phyloP scores from a whole-genome alignment of 2,888 invertebrate genomes.

The Lamellibrachia satsuma region DNA sequence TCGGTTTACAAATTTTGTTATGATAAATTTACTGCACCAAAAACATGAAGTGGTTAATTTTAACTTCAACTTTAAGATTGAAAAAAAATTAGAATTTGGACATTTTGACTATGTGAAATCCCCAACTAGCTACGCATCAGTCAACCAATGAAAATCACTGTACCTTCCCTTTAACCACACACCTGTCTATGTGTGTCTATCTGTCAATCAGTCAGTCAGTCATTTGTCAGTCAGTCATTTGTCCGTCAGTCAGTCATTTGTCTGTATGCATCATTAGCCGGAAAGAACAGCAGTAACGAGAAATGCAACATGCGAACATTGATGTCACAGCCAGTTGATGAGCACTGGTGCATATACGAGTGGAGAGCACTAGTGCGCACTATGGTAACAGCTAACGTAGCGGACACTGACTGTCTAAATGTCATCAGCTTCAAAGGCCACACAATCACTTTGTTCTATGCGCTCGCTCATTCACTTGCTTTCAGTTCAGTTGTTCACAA shows the following conservation, averaged over 20 bases:
- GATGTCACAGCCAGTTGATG: background rate
- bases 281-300: background rate
- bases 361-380: background rate
- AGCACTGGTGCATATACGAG: background rate
- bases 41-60: too few relatives aligned
- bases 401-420: background rate
- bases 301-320: constrained; percentile 4
- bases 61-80: too few relatives aligned
- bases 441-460: background rate
- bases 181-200: too few relatives aligned
- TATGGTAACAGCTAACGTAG: constrained; percentile 4
- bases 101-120: too few relatives aligned
- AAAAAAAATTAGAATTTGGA: too few relatives aligned
- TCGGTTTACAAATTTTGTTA: too few relatives aligned
- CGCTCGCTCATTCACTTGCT: background rate
- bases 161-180: too few relatives aligned
- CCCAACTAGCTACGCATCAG: too few relatives aligned
- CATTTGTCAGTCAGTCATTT: too few relatives aligned
- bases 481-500: background rate
- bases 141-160: too few relatives aligned
- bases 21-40: too few relatives aligned
- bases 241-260: background rate
- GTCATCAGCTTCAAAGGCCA: background rate
- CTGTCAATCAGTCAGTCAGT: too few relatives aligned
- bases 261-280: background rate